Evolutionary conservation across 2,113 vertebrate genomes (phyloP).

Genomic region (Stomatorhinus ivindoensis): DNA sequence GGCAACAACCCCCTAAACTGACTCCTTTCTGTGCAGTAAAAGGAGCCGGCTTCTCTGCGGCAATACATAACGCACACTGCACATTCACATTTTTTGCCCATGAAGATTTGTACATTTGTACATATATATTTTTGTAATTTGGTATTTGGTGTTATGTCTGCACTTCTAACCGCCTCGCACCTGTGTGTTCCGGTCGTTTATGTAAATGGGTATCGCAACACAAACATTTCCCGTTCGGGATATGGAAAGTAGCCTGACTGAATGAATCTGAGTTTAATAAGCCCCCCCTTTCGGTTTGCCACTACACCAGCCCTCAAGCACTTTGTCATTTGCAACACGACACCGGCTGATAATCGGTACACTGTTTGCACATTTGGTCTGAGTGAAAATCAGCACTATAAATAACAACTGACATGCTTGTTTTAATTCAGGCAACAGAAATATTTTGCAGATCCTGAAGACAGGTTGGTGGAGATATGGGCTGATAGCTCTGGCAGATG

Average conservation of each 20-base stretch:
- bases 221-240: no score
- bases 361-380: background rate
- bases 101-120: background rate
- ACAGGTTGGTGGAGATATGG: slow-evolving; percentile 90
- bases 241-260: no score
- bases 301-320: background rate
- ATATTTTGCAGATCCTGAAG: slow-evolving; percentile 72
- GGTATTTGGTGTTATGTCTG: background rate
- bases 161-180: background rate
- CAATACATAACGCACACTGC: background rate
- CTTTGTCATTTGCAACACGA: background rate
- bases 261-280: background rate
- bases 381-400: background rate
- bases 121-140: background rate
- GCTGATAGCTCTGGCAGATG: slow-evolving; percentile 76
- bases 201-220: background rate
- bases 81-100: background rate
- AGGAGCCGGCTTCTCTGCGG: background rate
- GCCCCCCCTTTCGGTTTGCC: background rate
- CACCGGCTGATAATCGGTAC: background rate
- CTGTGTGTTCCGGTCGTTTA: background rate
- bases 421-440: slow-evolving; percentile 56
- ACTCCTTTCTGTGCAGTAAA: background rate
- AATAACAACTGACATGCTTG: background rate
- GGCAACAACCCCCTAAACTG: background rate